Conservation (phyloP, 2,113 vertebrate species). For the Blennius ocellaris region DNA sequence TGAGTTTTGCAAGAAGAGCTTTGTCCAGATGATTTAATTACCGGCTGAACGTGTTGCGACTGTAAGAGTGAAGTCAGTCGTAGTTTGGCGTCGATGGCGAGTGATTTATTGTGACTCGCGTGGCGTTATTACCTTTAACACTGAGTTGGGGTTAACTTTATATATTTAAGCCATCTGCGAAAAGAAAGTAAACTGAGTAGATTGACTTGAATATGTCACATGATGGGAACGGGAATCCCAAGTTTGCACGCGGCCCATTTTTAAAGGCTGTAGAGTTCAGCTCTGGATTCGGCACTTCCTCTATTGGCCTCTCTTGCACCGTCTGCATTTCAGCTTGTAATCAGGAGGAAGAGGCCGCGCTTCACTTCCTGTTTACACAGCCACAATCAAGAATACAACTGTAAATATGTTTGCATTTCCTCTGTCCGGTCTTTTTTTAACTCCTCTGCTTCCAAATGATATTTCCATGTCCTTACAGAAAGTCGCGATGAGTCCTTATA, state of each 20-base stretch:
- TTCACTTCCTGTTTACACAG: conserved; percentile 70
- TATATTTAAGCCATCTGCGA: too few species aligned
- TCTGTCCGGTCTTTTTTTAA: conserved; percentile 22
- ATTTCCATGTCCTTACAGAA: conserved; percentile 15
- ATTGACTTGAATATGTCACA: conserved; percentile 39
- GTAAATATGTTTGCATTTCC: conserved; percentile 35
- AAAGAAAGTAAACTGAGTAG: too few species aligned
- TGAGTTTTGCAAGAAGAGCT: too few species aligned
- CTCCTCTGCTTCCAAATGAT: conserved; percentile 2
- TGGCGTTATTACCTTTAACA: too few species aligned
- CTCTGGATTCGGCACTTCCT: conserved; percentile 68
- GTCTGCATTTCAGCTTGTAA: conserved; percentile 56
- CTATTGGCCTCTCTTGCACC: conserved; percentile 42
- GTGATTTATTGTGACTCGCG: too few species aligned
- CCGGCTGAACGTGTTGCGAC: too few species aligned
- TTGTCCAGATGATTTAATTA: too few species aligned
- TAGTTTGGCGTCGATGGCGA: too few species aligned
- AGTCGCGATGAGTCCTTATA: background rate
- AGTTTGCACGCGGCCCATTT: conserved; percentile 29
- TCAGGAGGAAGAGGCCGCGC: conserved; percentile 64
- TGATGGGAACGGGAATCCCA: conserved; percentile 62
- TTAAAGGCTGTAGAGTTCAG: conserved; percentile 39
- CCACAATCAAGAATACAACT: conserved; percentile 17
- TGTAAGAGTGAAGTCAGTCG: too few species aligned
- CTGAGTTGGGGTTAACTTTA: too few species aligned